Base-by-base conservation (phyloP, 2,797 vertebrate genomes). In the Crenuchus spilurus region DNA sequence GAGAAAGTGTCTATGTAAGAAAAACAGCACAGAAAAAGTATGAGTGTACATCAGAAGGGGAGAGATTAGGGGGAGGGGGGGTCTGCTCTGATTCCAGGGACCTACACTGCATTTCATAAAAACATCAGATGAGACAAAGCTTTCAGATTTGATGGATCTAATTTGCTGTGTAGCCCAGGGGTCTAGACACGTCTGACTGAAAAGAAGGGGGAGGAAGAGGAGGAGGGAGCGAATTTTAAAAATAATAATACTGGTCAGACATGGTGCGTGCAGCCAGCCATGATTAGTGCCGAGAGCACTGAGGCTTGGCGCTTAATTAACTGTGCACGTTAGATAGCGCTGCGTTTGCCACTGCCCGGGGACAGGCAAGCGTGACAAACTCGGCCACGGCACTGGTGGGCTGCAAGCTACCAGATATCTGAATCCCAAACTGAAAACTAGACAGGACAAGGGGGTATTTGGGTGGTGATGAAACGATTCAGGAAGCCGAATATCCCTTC, bases 101-200 rank as follows among this genome's bases (percentile, higher is more conserved):
- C 35, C 41, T 75, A 72, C 69, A 72, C 30, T 52, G 44, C 37
- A 16, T 46, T 46, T 20, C 41, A 44, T 44, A 52, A 60, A 48
- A 46, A 6, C 48, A 69, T 57, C 55, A 51, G 26, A 67, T 44
- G 64, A 72, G 65, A 75, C 76, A 67, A 78, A 65, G 69, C 52
- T 65, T 28, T 77, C 60, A 70, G 67, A 76, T 42, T 58, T 73
- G 79, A 79, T 68, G 72, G 80, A 80, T 76, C 63, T 71, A 82
- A 82, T 80, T 78, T 75, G 72, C 72, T 22, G 39, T 68, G 39
- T 67, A 67, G 75, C 80, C 80, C 46, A 64, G 75, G 77, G 82
- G 62, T 77, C 63, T 74, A 72, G 75, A 80, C 72, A 20, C 14
- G 37, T 70, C 72, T 75, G 70, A 70, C 61, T 48, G 30, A 63